Percentiles rank a stretch among this genome's conserved stretches.
phyloP scores from a whole-genome alignment of 2,113 vertebrate species.

The Nibea coibor region DNA sequence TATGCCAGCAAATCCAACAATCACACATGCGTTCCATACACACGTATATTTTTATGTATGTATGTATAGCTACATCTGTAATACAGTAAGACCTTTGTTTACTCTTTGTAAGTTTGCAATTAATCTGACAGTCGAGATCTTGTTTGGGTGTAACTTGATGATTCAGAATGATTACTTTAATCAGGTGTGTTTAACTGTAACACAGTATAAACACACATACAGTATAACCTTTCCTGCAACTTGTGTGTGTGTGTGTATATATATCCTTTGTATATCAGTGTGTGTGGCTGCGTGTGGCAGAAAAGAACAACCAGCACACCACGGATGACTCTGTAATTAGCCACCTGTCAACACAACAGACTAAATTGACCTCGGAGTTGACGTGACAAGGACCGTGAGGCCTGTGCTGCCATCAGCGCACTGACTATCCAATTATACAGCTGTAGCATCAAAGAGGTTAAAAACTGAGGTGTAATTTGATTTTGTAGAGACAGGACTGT shows the following conservation, averaged over 20 bases:
- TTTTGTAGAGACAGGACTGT: slow-evolving; percentile 10
- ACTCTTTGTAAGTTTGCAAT: slow-evolving; percentile 23
- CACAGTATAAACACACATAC: slow-evolving; percentile 36
- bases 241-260: background rate
- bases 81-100: slow-evolving; percentile 26
- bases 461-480: slow-evolving; percentile 6
- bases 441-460: slow-evolving; percentile 38
- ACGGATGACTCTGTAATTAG: slow-evolving; percentile 51
- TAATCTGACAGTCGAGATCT: slow-evolving; percentile 18
- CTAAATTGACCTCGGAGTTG: slow-evolving; percentile 49
- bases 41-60: too few species aligned
- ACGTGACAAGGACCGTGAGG: slow-evolving; percentile 34
- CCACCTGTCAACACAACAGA: slow-evolving; percentile 61
- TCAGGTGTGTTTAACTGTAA: slow-evolving; percentile 48
- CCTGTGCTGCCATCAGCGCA: background rate
- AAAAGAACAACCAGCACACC: slow-evolving; percentile 15
- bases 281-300: slow-evolving; percentile 22
- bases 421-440: slow-evolving; percentile 46
- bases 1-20: background rate
- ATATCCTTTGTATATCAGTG: background rate
- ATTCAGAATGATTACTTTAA: slow-evolving; percentile 23
- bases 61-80: background rate
- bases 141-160: slow-evolving; percentile 46
- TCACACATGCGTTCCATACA: background rate
- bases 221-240: background rate